Percentiles rank a stretch among this genome's conserved stretches.
phyloP scores from a whole-genome alignment of 2,888 invertebrate species.

The Slavum lentiscoides region DNA sequence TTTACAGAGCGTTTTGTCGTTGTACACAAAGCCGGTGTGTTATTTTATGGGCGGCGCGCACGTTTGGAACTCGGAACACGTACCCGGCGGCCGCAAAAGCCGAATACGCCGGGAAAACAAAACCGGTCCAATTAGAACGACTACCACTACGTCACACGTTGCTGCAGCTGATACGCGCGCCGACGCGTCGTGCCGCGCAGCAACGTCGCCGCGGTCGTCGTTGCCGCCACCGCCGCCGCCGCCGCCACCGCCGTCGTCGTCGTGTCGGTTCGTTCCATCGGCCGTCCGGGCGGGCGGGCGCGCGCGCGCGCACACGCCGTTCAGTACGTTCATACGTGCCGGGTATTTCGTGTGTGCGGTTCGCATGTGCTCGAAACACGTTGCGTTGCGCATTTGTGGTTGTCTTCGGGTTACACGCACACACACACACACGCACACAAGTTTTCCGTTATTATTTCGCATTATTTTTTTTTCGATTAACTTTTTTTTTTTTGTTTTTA shows the following conservation, averaged over 20 bases:
- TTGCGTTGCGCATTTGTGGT: not conserved
- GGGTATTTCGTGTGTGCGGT: conserved; percentile 18
- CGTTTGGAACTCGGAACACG: no score
- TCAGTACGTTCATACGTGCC: conserved; percentile 45
- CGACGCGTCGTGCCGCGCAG: conserved; percentile 27
- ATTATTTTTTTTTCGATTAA: no score
- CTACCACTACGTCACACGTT: not conserved
- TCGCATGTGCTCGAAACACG: not conserved
- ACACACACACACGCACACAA: no score
- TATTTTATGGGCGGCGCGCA: no score
- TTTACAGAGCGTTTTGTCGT: no score
- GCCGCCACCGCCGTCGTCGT: not conserved
- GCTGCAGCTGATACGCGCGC: conserved; percentile 21
- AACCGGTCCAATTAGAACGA: conserved; percentile 44
- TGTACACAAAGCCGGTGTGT: no score
- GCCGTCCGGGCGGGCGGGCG: not conserved
- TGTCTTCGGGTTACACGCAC: no score
- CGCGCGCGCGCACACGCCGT: not conserved
- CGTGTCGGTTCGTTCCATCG: conserved; percentile 8
- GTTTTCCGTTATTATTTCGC: no score
- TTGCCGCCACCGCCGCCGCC: not conserved
- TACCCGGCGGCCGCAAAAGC: no score
- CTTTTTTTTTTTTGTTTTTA: no score
- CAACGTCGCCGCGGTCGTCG: not conserved
- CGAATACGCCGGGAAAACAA: conserved; percentile 9